Evolutionary conservation across 2,888 invertebrate genomes (phyloP).

Genomic region (Macaria liturata): DNA sequence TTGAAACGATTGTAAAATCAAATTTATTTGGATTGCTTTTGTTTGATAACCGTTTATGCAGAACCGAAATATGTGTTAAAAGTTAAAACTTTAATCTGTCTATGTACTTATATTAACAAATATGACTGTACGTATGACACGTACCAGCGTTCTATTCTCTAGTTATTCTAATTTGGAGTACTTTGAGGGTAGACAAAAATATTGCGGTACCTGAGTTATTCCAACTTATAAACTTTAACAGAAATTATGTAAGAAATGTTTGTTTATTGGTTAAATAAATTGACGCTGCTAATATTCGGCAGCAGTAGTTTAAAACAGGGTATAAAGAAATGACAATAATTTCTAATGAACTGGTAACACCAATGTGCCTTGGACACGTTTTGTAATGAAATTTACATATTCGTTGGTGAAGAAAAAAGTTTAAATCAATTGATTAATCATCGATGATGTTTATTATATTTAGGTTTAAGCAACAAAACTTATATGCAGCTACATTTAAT

Average conservation of each 20-base stretch:
- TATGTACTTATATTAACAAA: no score
- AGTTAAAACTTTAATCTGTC: no score
- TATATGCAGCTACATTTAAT: constrained; percentile 46
- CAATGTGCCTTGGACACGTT: constrained; percentile 54
- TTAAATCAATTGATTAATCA: constrained; percentile 19
- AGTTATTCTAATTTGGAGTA: not conserved
- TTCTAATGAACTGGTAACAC: constrained; percentile 48
- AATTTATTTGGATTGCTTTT: no score
- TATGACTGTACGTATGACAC: no score
- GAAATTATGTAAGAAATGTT: no score
- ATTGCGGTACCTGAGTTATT: constrained; percentile 8
- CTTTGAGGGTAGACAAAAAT: constrained; percentile 8
- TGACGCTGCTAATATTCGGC: constrained; percentile 16
- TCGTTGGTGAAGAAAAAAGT: constrained; percentile 40
- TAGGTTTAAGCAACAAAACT: constrained; percentile 24
- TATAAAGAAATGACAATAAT: constrained; percentile 64
- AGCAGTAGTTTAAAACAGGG: constrained; percentile 58
- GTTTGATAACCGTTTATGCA: no score
- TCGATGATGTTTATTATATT: constrained; percentile 29
- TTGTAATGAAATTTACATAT: constrained; percentile 38
- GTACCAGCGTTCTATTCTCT: not conserved
- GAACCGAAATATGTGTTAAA: no score
- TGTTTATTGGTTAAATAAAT: not conserved
- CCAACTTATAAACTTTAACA: no score
- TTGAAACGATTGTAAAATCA: no score